These are phyloP conservation scores for Pocillopora meandrina DNA, from an alignment of 92 coral and sea anemone species.

Conservation along the genomic window DNA sequence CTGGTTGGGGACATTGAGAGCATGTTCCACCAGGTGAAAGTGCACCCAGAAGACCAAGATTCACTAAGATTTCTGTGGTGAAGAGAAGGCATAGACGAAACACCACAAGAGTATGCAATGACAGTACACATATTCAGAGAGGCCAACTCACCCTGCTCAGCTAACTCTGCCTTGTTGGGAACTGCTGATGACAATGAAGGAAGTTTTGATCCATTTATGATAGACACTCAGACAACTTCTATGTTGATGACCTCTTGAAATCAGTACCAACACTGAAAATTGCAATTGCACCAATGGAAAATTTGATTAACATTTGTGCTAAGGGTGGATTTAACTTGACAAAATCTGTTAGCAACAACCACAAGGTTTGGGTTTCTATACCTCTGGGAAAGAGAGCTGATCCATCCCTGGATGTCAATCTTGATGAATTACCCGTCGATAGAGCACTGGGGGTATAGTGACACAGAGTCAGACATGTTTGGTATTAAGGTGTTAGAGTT, in stretches of 20 bases:
- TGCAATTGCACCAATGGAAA: background rate
- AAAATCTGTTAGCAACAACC: background rate
- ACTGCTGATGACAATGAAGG: slow-evolving; percentile 11
- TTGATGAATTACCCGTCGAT: background rate
- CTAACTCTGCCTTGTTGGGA: background rate
- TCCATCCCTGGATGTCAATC: background rate
- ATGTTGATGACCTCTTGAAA: slow-evolving; percentile 3
- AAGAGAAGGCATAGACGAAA: background rate
- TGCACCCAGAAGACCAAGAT: background rate
- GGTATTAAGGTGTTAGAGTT: slow-evolving; percentile 1
- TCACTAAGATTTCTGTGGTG: background rate
- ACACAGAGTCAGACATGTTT: background rate
- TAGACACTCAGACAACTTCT: slow-evolving; percentile 8
- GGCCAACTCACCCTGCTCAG: background rate
- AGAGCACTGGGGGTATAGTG: slow-evolving; percentile 2
- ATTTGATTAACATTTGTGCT: background rate
- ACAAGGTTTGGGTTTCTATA: background rate
- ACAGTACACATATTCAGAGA: slow-evolving; percentile 9
- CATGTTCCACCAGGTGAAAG: background rate
- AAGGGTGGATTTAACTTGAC: slow-evolving; percentile 8
- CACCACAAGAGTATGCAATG: background rate
- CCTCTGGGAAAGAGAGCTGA: slow-evolving; percentile 11
- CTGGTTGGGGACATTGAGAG: too few relatives aligned
- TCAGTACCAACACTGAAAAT: background rate
- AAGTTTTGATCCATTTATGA: background rate